Conservation (phyloP, 2,888 invertebrate genomes). For the Actias luna region DNA sequence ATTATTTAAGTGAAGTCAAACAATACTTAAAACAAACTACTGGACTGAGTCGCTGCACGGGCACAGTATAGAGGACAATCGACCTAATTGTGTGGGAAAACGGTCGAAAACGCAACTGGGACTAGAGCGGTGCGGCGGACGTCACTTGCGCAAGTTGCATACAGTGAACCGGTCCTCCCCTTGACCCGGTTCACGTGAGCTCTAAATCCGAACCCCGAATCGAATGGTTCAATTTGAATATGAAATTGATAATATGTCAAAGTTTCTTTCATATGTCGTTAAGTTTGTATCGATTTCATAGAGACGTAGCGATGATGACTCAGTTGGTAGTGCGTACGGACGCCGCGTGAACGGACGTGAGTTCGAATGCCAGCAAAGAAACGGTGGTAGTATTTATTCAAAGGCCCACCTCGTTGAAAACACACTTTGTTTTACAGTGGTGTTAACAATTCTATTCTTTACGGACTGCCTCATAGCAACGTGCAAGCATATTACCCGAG, state of each 20-base stretch:
- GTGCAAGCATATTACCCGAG: too few relatives aligned
- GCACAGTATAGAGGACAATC: background rate
- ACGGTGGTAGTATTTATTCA: too few relatives aligned
- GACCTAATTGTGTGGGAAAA: background rate
- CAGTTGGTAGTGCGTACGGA: too few relatives aligned
- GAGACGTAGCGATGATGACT: too few relatives aligned
- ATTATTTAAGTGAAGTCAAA: background rate
- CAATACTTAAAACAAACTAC: conserved; percentile 1
- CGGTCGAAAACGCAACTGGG: background rate
- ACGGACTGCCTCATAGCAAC: too few relatives aligned
- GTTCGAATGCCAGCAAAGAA: too few relatives aligned
- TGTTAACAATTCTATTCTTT: too few relatives aligned
- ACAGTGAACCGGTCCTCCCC: conserved; percentile 41
- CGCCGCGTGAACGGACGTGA: too few relatives aligned
- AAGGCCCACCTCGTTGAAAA: too few relatives aligned
- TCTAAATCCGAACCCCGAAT: conserved; percentile 52
- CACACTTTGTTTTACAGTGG: too few relatives aligned
- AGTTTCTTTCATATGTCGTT: conserved; percentile 27
- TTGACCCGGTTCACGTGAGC: conserved; percentile 58
- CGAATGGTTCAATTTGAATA: conserved; percentile 45
- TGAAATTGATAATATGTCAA: conserved; percentile 13
- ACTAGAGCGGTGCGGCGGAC: conserved; percentile 7
- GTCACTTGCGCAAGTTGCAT: conserved; percentile 46
- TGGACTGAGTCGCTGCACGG: background rate
- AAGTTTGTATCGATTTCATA: conserved; percentile 19